A percentile compares a stretch with the other conserved stretches of the same genome.
Conservation (phyloP, 2,113 vertebrate species). For the Plectropomus leopardus region DNA sequence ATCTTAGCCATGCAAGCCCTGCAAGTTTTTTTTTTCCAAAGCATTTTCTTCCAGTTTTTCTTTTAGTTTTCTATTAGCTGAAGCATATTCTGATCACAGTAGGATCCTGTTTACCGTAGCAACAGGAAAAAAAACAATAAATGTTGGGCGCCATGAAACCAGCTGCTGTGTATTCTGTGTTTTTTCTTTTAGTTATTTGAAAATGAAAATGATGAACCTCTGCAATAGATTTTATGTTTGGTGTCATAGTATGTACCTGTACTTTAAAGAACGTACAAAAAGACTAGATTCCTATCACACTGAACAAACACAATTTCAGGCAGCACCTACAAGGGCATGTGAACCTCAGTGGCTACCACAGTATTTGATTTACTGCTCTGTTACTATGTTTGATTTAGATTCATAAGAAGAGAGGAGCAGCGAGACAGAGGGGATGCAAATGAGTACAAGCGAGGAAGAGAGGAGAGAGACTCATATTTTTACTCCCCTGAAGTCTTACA, state of each 20-base stretch:
- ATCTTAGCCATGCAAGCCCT: too few species aligned
- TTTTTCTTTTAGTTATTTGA: not conserved
- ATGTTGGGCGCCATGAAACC: too few species aligned
- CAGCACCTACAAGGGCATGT: slow-evolving; percentile 8
- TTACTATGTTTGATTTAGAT: slow-evolving; percentile 26
- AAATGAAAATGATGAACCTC: not conserved
- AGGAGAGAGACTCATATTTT: not conserved
- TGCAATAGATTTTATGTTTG: not conserved
- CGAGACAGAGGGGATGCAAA: slow-evolving; percentile 17
- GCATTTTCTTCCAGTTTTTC: too few species aligned
- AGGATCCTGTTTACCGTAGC: too few species aligned
- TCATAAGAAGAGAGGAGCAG: not conserved
- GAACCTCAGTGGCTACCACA: not conserved
- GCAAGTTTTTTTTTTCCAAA: too few species aligned
- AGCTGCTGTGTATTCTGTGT: too few species aligned
- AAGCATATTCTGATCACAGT: too few species aligned
- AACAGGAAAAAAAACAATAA: too few species aligned
- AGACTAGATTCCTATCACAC: slow-evolving; percentile 2
- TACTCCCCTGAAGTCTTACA: slow-evolving; percentile 2
- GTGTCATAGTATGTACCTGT: not conserved
- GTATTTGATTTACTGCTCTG: slow-evolving; percentile 39
- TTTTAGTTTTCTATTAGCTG: too few species aligned
- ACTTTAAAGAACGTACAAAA: slow-evolving; percentile 1
- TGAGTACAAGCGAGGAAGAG: not conserved
- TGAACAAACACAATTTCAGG: slow-evolving; percentile 8